Conservation (phyloP, 2,888 invertebrate genomes). For the Esperia sulphurella region DNA sequence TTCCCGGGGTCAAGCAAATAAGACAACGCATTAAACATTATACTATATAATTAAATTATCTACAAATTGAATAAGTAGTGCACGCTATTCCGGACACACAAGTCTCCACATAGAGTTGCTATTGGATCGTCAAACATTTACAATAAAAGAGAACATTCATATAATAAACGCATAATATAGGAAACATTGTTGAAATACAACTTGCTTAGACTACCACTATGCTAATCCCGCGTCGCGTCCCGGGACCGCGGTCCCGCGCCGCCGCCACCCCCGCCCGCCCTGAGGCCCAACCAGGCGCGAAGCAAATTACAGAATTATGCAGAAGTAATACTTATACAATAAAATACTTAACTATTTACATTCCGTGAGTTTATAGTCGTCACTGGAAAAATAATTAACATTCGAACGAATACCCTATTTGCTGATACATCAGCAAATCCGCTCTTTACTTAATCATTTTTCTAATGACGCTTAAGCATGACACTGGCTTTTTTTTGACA, state of each 20-base stretch:
- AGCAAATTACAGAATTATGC: constrained; percentile 67
- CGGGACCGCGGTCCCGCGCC: not conserved
- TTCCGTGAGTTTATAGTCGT: constrained; percentile 24
- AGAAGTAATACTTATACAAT: constrained; percentile 62
- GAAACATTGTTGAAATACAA: constrained; percentile 69
- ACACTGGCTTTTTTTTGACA: constrained; percentile 11
- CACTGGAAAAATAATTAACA: constrained; percentile 22
- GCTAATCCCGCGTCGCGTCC: constrained; percentile 21
- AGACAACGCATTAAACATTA: constrained; percentile 75
- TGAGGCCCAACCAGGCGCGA: constrained; percentile 52
- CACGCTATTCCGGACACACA: constrained; percentile 64
- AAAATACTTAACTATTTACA: constrained; percentile 72
- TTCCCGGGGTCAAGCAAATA: constrained; percentile 64
- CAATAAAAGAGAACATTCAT: constrained; percentile 76
- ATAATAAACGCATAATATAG: constrained; percentile 77
- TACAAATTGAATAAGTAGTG: constrained; percentile 76
- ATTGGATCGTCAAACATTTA: constrained; percentile 69
- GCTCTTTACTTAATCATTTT: not conserved
- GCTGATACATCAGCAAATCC: no score
- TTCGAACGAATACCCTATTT: no score
- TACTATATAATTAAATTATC: constrained; percentile 78
- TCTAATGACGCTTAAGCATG: not conserved
- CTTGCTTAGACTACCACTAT: constrained; percentile 48
- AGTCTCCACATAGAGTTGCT: constrained; percentile 49
- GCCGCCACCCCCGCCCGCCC: constrained; percentile 6